phyloP scores from a whole-genome alignment of 1,140 invertebrate species.

The Streblospio benedicti region DNA sequence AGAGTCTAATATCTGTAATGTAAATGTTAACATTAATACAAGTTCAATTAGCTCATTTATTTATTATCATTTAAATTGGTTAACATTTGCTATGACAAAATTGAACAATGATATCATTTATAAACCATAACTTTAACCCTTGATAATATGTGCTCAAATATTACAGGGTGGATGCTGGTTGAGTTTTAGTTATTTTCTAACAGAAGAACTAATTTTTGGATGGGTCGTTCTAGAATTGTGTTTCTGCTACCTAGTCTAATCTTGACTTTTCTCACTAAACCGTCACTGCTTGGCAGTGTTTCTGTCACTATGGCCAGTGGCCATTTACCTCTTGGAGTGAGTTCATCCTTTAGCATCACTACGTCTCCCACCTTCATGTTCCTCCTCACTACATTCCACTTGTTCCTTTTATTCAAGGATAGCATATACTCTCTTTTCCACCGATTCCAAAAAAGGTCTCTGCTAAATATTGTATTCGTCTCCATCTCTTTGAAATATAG shows the following conservation, averaged over 20 bases:
- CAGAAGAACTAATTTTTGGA: neutral
- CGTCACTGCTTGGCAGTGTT: constrained; percentile 9
- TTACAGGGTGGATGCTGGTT: too few relatives aligned
- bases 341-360: constrained; percentile 7
- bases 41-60: too few relatives aligned
- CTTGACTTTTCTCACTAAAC: constrained; percentile 16
- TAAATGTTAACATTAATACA: too few relatives aligned
- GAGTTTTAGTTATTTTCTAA: neutral
- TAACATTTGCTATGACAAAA: too few relatives aligned
- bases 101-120: too few relatives aligned
- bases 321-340: constrained; percentile 5
- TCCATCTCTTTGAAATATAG: constrained; percentile 17
- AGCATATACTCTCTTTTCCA: constrained; percentile 22
- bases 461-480: constrained; percentile 21
- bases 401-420: constrained; percentile 15
- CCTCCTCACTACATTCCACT: constrained; percentile 14
- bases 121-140: too few relatives aligned
- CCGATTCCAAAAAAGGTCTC: constrained; percentile 23
- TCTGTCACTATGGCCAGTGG: constrained; percentile 2
- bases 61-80: too few relatives aligned
- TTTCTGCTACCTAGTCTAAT: too few relatives aligned
- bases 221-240: neutral
- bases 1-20: too few relatives aligned
- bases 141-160: too few relatives aligned
- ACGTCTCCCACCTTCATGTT: constrained; percentile 10